These are phyloP conservation scores for Leptodirus hochenwartii DNA, from an alignment of 2,888 invertebrate genomes.

Conservation along the genomic window DNA sequence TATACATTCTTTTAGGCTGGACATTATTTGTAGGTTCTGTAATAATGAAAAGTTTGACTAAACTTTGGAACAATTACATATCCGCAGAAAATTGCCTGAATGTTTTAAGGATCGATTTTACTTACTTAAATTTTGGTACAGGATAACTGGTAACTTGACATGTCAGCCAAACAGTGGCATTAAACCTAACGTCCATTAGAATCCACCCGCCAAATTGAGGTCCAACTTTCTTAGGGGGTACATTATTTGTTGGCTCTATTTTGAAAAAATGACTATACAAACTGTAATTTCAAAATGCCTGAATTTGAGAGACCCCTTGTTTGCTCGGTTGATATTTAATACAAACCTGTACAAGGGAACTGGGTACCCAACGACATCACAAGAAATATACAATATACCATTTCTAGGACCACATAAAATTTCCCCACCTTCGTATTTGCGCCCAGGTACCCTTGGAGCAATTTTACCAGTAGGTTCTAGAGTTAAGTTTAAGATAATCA, in stretches of 20 bases:
- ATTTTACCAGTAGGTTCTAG: background rate
- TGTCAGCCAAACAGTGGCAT: slow-evolving; percentile 37
- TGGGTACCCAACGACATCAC: slow-evolving; percentile 5
- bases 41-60: slow-evolving; percentile 9
- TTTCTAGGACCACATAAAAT: no score
- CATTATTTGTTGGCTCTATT: slow-evolving; percentile 42
- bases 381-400: background rate
- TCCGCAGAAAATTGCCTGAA: background rate
- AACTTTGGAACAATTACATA: background rate
- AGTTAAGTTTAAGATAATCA: slow-evolving; percentile 1
- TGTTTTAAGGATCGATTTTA: slow-evolving; percentile 6
- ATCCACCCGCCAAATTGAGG: slow-evolving; percentile 39
- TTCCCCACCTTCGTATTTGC: no score
- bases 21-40: slow-evolving; percentile 44
- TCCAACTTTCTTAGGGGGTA: slow-evolving; percentile 40
- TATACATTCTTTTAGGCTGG: slow-evolving; percentile 38
- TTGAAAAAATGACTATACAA: no score
- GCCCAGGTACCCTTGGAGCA: background rate
- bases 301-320: no score
- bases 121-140: slow-evolving; percentile 33
- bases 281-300: no score
- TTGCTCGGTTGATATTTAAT: no score
- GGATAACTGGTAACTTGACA: slow-evolving; percentile 40
- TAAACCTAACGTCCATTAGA: slow-evolving; percentile 34
- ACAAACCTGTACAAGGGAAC: slow-evolving; percentile 9